Base-by-base conservation (phyloP, 2,888 invertebrate genomes). In the Chelonus formosanus region DNA sequence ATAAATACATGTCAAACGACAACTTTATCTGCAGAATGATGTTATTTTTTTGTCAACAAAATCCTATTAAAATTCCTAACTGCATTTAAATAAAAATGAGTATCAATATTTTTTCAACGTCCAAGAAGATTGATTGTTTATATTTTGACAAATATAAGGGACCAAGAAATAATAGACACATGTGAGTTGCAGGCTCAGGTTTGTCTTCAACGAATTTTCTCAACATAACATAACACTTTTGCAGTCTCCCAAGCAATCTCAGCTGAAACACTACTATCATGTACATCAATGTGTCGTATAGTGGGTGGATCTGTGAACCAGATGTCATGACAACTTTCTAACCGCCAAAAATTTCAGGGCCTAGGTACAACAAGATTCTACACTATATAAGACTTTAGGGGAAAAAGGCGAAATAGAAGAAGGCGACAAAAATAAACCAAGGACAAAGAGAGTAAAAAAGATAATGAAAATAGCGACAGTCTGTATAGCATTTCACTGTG, bases 261-360 rank as follows among this genome's bases (percentile, higher is more conserved):
- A 20, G 20, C 20, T 44, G 10, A 7, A 56, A n/a, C 43, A 31
- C 10, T 7, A 44, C 40, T 56, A 44, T 56, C 4, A 20, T 20
- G 2, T 20, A 20, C 20, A 20, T 2, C 20, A 20, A 20, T 20
- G 2, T 20, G 20, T 20, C 20, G 20, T 20, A 60, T 68, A 55
- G 67, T 62, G 65, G 59, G 47, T 67, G 68, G 68, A 76, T 78
- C 79, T 79, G 79, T 69, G 67, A 68, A 66, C 79, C 79, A 79
- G 79, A 79, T 79, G 79, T 79, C 70, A 35, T 47, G 48, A 61
- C 58, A 40, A 40, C 35, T 43, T 63, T 67, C 64, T 59, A 64
- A 58, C 58, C 64, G 20, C 62, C 56, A 53, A 6, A 52, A 56
- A 53, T 54, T 35, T 59, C 45, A 36, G 7, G 31, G 43, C 31